These are phyloP conservation scores for Pygmarrhopalites habei DNA, from an alignment of 1,140 invertebrate species.

Conservation along the genomic window DNA sequence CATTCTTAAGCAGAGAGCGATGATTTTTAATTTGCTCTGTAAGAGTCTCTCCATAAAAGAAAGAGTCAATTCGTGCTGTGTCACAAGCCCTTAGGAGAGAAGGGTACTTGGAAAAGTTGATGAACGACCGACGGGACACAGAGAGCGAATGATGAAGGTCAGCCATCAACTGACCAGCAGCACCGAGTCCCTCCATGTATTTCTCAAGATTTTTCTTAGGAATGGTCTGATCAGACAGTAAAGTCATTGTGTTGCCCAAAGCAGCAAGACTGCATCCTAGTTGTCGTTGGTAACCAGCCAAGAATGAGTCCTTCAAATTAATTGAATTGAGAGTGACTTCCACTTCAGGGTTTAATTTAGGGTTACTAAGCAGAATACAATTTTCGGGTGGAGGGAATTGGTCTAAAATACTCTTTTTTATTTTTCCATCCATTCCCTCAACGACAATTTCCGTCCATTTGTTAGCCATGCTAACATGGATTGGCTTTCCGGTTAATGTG, in stretches of 20 bases:
- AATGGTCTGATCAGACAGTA: no score
- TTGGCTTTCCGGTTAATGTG: neutral
- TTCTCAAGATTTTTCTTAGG: no score
- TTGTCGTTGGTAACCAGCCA: no score
- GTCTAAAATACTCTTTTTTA: neutral
- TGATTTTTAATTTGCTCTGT: neutral
- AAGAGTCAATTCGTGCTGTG: neutral
- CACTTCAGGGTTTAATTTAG: neutral
- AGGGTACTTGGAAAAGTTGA: neutral
- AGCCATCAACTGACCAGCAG: neutral
- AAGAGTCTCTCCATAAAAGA: constrained; percentile 7
- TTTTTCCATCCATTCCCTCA: neutral
- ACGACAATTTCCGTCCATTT: neutral
- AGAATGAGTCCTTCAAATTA: no score
- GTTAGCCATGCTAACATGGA: neutral
- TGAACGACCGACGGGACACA: neutral
- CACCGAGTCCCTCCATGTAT: no score
- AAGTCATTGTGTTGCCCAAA: no score
- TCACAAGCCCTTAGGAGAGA: neutral
- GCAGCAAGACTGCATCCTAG: no score
- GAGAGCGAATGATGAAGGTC: neutral
- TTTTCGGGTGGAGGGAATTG: neutral
- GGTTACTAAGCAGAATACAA: neutral
- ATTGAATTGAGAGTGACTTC: no score
- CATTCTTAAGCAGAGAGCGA: no score